Evolutionary conservation across 2,113 vertebrate species (phyloP), one percentile per base, ranked within the genome.

Genomic region (Anarhynchus alexandrinus): DNA sequence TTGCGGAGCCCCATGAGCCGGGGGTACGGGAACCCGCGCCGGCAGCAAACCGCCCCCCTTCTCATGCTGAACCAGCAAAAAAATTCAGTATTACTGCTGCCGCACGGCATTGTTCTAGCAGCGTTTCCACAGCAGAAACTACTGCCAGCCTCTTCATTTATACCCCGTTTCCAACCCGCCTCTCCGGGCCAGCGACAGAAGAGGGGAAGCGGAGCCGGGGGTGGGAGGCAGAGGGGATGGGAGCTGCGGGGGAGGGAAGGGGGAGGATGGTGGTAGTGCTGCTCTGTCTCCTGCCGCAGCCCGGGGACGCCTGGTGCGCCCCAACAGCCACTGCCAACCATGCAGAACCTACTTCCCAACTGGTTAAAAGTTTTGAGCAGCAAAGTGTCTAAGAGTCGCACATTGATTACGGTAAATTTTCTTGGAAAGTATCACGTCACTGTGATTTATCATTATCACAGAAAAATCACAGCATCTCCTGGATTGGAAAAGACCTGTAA

Each of bases 321-420:
- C n/a, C 57, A 13, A 32, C 59, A 12, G 47, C 25, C 42, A 12
- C 2, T 3, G 20, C 1, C n/a, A 15, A 15, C 1, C 1, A 5
- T 2, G n/a, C 34, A 34, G 42, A 19, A 30, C 15, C 11, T 7
- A 1, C 8, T 38, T 34, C 70, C 36, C 64, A 21, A 34, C 10
- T 12, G 9, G 26, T 51, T 38, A 30, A 29, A 57, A 38, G 6
- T 38, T 27, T 2, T 16, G 23, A 62, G 27, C 23, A 34, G 18
- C 22, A 21, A 38, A 25, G 23, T 5, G 15, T 11, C 55, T 14
- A 21, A 13, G 36, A 51, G 58, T 5, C 20, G 34, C n/a, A 6
- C 12, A 7, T 5, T n/a, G 43, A 6, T n/a, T 40, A 11, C 8
- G 7, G 51, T 34, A 32, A 2, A 36, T 19, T 26, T 25, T 38